These are phyloP conservation scores for Athalia rosae DNA, from an alignment of 2,888 invertebrate genomes.

Conservation along the genomic window DNA sequence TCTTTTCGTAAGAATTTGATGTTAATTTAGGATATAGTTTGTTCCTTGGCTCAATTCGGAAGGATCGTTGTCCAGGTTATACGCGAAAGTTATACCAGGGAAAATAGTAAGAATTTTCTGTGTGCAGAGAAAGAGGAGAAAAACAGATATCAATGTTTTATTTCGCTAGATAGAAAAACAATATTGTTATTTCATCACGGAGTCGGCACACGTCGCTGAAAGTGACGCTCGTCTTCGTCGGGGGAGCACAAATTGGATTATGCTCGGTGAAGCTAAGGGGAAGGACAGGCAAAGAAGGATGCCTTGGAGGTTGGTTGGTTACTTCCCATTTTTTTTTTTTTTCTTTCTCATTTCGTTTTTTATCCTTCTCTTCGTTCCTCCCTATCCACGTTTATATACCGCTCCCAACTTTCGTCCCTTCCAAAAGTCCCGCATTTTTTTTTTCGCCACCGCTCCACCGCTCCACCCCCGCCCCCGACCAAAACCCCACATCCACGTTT, in stretches of 20 bases:
- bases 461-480: conserved; percentile 29
- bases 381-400: not conserved
- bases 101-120: not conserved
- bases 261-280: conserved; percentile 54
- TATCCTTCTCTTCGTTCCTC: conserved; percentile 1
- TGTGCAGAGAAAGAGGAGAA: not conserved
- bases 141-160: conserved; percentile 45
- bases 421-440: conserved; percentile 53
- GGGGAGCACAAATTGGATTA: conserved; percentile 71
- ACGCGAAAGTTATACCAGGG: too few relatives aligned
- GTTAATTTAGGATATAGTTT: too few relatives aligned
- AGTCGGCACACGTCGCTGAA: conserved; percentile 69
- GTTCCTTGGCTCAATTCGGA: too few relatives aligned
- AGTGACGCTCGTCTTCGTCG: conserved; percentile 63
- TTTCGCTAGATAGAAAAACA: conserved; percentile 63
- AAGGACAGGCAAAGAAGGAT: conserved; percentile 49
- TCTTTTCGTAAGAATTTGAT: not conserved
- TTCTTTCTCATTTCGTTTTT: conserved; percentile 12
- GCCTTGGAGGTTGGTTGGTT: conserved; percentile 53
- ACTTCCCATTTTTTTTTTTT: conserved; percentile 47
- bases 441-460: conserved; percentile 20
- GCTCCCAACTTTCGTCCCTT: conserved; percentile 40
- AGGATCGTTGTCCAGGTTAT: not conserved
- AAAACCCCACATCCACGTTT: conserved; percentile 28
- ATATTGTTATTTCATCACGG: conserved; percentile 70